Evolutionary conservation across 53 echinoderm and acorn worm genomes (phyloP).

Genomic region (Actinopyga echinites): DNA sequence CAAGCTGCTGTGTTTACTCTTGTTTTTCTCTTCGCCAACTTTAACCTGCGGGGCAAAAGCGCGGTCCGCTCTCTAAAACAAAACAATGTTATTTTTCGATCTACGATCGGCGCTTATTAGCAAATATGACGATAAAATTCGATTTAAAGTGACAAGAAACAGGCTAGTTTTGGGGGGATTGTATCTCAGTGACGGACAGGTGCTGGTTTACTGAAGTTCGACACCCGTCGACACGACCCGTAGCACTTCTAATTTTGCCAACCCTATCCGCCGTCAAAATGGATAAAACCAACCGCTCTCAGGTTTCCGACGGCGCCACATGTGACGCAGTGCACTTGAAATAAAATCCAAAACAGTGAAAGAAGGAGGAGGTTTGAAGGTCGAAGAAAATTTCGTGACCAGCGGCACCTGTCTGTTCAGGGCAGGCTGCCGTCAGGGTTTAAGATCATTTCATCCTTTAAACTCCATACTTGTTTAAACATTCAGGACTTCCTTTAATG

Average conservation of each 20-base stretch:
- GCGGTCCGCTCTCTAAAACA: background rate
- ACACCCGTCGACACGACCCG: slow-evolving; percentile 26
- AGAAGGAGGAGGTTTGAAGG: slow-evolving; percentile 24
- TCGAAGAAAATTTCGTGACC: slow-evolving; percentile 6
- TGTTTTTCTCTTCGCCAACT: too few species aligned
- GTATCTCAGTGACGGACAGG: slow-evolving; percentile 30
- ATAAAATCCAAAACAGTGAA: slow-evolving; percentile 19
- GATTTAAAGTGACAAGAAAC: slow-evolving; percentile 38
- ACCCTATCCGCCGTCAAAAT: slow-evolving; percentile 8
- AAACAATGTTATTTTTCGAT: slow-evolving; percentile 12
- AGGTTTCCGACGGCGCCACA: slow-evolving; percentile 24
- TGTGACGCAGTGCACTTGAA: slow-evolving; percentile 32
- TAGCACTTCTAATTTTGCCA: background rate
- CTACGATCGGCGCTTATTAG: slow-evolving; percentile 31
- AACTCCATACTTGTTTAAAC: too few species aligned
- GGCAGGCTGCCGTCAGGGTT: slow-evolving; percentile 17
- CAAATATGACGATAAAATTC: slow-evolving; percentile 38
- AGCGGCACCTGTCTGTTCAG: slow-evolving; percentile 33
- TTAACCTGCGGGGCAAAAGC: too few species aligned
- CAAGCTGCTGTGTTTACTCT: too few species aligned
- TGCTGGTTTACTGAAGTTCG: slow-evolving; percentile 30
- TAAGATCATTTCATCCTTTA: too few species aligned
- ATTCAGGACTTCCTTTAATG: too few species aligned
- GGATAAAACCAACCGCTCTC: background rate
- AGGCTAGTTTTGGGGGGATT: slow-evolving; percentile 5